Percentiles rank a stretch among this genome's conserved stretches.
Conservation (phyloP, 92 coral and sea anemone genomes). For the Porites rus region DNA sequence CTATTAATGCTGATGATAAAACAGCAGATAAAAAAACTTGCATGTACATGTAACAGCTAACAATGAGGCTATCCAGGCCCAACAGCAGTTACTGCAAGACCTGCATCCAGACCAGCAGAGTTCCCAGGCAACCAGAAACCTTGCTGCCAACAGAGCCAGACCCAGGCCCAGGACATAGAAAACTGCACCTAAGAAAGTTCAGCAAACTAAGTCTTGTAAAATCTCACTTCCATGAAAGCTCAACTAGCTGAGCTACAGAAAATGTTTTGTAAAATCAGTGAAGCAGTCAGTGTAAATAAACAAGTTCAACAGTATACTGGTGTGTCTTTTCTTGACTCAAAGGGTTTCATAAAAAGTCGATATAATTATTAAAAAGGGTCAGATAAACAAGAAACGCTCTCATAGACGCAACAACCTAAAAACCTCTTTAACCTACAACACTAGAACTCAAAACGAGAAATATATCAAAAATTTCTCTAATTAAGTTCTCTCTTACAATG, state of each 20-base stretch:
- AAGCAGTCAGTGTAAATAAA: too few relatives aligned
- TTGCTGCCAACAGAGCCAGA: constrained; percentile 1
- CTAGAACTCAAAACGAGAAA: constrained; percentile 15
- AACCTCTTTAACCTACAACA: background rate
- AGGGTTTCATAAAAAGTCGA: background rate
- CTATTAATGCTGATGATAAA: too few relatives aligned
- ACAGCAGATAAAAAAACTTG: too few relatives aligned
- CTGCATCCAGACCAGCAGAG: constrained; percentile 1
- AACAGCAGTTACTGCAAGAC: background rate
- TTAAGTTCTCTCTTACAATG: constrained; percentile 2
- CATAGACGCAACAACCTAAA: background rate
- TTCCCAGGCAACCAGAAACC: background rate
- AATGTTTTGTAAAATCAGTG: background rate
- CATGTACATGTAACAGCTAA: background rate
- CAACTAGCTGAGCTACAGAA: background rate
- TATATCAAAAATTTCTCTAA: background rate
- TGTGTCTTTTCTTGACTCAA: constrained; percentile 1
- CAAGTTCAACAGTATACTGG: constrained; percentile 12
- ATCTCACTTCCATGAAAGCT: background rate
- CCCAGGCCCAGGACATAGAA: background rate
- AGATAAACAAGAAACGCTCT: constrained; percentile 8
- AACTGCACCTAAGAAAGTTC: too few relatives aligned
- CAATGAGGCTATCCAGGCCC: constrained; percentile 14
- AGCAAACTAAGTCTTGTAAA: too few relatives aligned
- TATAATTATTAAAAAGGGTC: too few relatives aligned